Conservation (phyloP, 23 tunicate genomes). For the Halocynthia roretzi region DNA sequence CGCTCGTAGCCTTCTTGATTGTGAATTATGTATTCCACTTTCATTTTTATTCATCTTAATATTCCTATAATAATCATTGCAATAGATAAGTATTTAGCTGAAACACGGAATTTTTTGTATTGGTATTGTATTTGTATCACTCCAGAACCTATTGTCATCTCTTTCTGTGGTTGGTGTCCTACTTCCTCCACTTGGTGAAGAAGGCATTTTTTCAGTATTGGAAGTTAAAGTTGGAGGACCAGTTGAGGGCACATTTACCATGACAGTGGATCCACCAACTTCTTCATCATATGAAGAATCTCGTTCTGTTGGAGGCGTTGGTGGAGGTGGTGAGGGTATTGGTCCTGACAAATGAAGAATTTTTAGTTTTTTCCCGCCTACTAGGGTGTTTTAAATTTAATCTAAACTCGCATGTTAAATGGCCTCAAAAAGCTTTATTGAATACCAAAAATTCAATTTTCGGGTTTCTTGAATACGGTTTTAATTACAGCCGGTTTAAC, state of each 20-base stretch:
- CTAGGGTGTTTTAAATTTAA: too few species aligned
- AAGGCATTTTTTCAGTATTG: background rate
- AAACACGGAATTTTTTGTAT: background rate
- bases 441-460: too few species aligned
- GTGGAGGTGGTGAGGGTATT: conserved; percentile 48
- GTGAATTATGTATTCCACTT: conserved; percentile 9
- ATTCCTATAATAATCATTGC: background rate
- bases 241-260: conserved; percentile 27
- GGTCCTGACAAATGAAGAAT: conserved; percentile 30
- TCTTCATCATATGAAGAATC: conserved; percentile 48
- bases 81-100: background rate
- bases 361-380: background rate
- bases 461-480: too few species aligned
- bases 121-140: background rate
- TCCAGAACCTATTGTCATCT: conserved; percentile 3
- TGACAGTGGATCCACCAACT: conserved; percentile 61
- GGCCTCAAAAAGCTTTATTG: too few species aligned
- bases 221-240: conserved; percentile 19
- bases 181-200: background rate
- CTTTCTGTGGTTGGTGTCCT: background rate
- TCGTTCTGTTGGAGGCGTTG: conserved; percentile 62
- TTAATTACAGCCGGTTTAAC: too few species aligned
- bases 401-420: too few species aligned
- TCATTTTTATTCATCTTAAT: background rate
- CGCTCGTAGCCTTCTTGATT: background rate